Conservation (phyloP, 2,113 vertebrate genomes). For the Xenotilapia leptura region DNA sequence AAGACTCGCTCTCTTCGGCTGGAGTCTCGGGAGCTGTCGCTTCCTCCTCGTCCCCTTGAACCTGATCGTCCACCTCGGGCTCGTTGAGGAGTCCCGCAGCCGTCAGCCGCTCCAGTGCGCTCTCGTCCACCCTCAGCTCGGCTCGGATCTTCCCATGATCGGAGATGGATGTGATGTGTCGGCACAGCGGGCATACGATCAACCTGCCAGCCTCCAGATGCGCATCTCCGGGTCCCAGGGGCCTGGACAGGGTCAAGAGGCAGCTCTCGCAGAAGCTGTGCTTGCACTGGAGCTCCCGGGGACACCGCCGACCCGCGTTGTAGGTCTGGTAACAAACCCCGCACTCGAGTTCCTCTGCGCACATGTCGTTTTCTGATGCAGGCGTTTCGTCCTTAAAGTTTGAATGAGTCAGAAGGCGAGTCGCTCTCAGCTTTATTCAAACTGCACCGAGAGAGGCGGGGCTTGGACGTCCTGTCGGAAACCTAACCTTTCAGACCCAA, state of each 20-base stretch:
- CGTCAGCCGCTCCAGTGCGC: conserved; percentile 35
- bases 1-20: conserved; percentile 1
- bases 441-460: neutral
- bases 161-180: conserved; percentile 38
- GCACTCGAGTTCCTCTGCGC: conserved; percentile 66
- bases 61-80: neutral
- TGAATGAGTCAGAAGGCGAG: neutral
- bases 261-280: conserved; percentile 74
- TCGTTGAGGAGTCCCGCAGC: conserved; percentile 16
- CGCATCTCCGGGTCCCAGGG: neutral
- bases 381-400: neutral
- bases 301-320: conserved; percentile 59
- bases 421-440: neutral
- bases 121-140: conserved; percentile 54
- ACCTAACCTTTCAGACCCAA: neutral
- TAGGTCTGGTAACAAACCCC: conserved; percentile 66
- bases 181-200: conserved; percentile 67
- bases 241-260: conserved; percentile 31
- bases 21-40: neutral
- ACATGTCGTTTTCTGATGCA: conserved; percentile 22
- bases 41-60: neutral
- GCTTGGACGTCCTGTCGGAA: neutral
- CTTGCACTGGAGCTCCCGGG: conserved; percentile 60
- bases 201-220: neutral
- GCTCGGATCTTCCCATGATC: neutral